Percentiles rank a stretch among this genome's conserved stretches.
These are phyloP conservation scores for western clawed frog (Xenopus tropicalis) DNA, from an alignment of 2,113 vertebrate genomes.

Conservation along the genomic window DNA sequence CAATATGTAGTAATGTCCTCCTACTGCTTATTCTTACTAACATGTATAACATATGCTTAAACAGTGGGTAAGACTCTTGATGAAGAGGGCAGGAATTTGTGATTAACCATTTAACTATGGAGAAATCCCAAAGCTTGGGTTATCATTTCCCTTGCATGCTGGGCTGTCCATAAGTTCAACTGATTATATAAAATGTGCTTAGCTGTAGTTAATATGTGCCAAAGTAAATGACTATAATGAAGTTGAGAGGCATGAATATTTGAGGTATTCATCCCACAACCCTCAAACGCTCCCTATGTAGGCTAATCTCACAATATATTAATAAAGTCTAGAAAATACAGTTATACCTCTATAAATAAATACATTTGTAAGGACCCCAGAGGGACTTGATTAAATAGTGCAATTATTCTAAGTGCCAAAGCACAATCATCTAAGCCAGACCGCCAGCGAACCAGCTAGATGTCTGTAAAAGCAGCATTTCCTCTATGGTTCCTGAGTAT, in stretches of 20 bases:
- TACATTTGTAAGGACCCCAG: neutral
- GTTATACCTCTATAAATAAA: constrained; percentile 3
- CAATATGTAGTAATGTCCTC: no score
- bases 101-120: no score
- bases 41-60: no score
- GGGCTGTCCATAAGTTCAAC: neutral
- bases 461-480: constrained; percentile 1
- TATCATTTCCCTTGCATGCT: no score
- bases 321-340: neutral
- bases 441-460: neutral
- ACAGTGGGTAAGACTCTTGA: no score
- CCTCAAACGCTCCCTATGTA: neutral
- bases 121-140: no score
- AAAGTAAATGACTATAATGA: neutral
- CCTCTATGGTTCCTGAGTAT: neutral
- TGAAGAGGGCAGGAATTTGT: no score
- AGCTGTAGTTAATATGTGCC: neutral
- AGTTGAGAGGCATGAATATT: neutral
- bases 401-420: neutral
- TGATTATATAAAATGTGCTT: neutral
- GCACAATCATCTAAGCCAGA: constrained; percentile 1
- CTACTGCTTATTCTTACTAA: no score
- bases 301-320: neutral
- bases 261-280: constrained; percentile 2
- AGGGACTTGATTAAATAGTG: neutral